These are phyloP conservation scores for Kryptolebias marmoratus DNA, from an alignment of 2,113 vertebrate genomes.

Conservation along the genomic window DNA sequence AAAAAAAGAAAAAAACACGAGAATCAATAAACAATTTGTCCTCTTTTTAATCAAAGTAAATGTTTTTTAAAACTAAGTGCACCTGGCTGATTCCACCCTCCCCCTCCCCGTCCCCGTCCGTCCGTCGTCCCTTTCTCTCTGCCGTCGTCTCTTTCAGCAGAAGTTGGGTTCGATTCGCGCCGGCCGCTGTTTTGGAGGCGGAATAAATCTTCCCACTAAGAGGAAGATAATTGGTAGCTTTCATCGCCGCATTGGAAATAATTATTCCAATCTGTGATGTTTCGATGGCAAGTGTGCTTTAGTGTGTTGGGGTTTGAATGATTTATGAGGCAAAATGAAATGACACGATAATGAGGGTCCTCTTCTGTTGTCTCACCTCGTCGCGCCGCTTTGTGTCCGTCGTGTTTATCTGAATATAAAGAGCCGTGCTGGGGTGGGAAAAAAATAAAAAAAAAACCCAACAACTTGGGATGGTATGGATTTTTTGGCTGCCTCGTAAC, in stretches of 20 bases:
- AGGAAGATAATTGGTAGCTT: constrained; percentile 74
- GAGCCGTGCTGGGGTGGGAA: constrained; percentile 21
- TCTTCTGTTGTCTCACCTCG: constrained; percentile 49
- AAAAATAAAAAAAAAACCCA: neutral
- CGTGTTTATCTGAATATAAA: constrained; percentile 25
- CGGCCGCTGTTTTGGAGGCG: constrained; percentile 47
- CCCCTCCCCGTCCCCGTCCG: too few species aligned
- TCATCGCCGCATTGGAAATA: constrained; percentile 57
- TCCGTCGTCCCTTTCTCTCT: constrained; percentile 14
- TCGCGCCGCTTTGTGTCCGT: constrained; percentile 14
- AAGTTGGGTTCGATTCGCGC: constrained; percentile 51
- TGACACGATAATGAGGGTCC: constrained; percentile 57
- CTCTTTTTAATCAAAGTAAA: constrained; percentile 30
- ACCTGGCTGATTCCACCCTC: constrained; percentile 22
- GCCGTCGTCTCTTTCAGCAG: constrained; percentile 28
- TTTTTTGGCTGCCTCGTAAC: neutral
- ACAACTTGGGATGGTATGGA: neutral
- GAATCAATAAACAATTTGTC: constrained; percentile 31
- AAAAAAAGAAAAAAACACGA: neutral
- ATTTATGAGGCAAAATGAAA: constrained; percentile 58
- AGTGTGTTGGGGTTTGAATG: constrained; percentile 49
- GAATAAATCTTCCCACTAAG: constrained; percentile 65
- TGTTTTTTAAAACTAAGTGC: constrained; percentile 29
- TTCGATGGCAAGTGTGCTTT: constrained; percentile 49
- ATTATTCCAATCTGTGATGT: constrained; percentile 60